Conservation (phyloP, 2,797 vertebrate species). For the Harpagifer antarcticus region DNA sequence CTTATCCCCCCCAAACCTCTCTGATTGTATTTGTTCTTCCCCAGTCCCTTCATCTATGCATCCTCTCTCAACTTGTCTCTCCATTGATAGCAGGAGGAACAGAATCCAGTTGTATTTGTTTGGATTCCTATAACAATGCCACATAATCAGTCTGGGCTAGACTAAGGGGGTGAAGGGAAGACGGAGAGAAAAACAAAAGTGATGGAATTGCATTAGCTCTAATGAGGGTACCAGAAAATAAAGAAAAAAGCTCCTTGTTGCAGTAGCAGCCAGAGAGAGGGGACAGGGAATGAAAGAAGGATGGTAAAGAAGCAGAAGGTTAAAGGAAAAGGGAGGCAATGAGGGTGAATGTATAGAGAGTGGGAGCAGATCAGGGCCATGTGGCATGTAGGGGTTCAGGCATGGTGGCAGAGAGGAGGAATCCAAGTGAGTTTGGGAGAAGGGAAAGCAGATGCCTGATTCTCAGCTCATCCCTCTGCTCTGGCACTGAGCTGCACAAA, state of each 20-base stretch:
- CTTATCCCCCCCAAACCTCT: slow-evolving; percentile 27
- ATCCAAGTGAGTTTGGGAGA: slow-evolving; percentile 55
- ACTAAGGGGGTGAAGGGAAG: slow-evolving; percentile 28
- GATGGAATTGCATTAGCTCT: slow-evolving; percentile 58
- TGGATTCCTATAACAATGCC: slow-evolving; percentile 51
- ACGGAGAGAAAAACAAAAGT: slow-evolving; percentile 14
- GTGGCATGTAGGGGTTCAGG: slow-evolving; percentile 39
- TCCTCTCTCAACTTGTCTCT: slow-evolving; percentile 46
- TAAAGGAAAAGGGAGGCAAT: slow-evolving; percentile 6
- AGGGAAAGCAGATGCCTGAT: slow-evolving; percentile 57
- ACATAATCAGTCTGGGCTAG: slow-evolving; percentile 49
- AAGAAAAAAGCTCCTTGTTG: slow-evolving; percentile 50
- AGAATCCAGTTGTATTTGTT: slow-evolving; percentile 45
- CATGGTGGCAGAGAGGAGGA: slow-evolving; percentile 35
- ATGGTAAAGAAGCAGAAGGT: slow-evolving; percentile 4
- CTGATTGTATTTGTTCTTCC: slow-evolving; percentile 24
- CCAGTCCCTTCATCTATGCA: slow-evolving; percentile 20
- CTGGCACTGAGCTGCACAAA: slow-evolving; percentile 27
- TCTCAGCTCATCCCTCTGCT: slow-evolving; percentile 48
- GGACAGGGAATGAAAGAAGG: slow-evolving; percentile 23
- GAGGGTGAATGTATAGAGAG: slow-evolving; percentile 7
- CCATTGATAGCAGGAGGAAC: slow-evolving; percentile 57
- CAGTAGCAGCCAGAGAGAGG: slow-evolving; percentile 16
- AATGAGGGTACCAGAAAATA: slow-evolving; percentile 61
- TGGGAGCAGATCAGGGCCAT: slow-evolving; percentile 27